Base-by-base conservation (phyloP, 2,888 invertebrate species). In the Acrobeloides nanus region DNA sequence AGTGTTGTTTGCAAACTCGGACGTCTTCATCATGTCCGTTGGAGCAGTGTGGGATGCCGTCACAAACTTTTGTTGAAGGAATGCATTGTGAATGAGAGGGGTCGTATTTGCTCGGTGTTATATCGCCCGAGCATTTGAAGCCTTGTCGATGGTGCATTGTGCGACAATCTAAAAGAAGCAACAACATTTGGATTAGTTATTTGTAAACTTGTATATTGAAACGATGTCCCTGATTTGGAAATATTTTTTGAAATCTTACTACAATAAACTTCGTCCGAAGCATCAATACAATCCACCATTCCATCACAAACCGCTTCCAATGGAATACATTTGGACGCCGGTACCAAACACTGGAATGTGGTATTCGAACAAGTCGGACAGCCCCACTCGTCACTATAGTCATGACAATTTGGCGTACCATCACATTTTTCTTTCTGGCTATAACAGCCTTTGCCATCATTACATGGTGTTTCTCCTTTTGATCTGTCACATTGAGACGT, bases 381-480 rank as follows among this genome's bases (percentile, higher is more conserved):
- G 51, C 75, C 77, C 62, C 80, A 79, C 74, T 83, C 83, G 70
- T 83, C 83, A 37, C 80, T 81, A 10, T 77, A 80, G 69, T 83
- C 83, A 6, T 64, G 65, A 60, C 81, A 81, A 59, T 81, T 80
- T 8, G 75, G 75, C 44, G 76, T 75, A 34, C 70, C 74, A 61
- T 82, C 81, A 69, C 84, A 85, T 27, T 52, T 44, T 34, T 45
- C 31, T 8, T 21, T 12, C 2, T 35, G 23, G 2, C 18, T 37
- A 25, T 32, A 35, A 31, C 52, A 52, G 7, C 26, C 10, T 1
- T n/a, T 32, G 12, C 49, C 49, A 29, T 52, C 49, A 18, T 23
- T 31, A 31, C 49, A 49, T 10, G 51, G 17, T n/a, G 31, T 21
- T 12, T 6, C 10, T 1, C 40, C 45, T 10, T 10, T 6, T 26